Evolutionary conservation across 2,113 vertebrate species (phyloP), one percentile per base, ranked within the genome.

Genomic region (Athene noctua): DNA sequence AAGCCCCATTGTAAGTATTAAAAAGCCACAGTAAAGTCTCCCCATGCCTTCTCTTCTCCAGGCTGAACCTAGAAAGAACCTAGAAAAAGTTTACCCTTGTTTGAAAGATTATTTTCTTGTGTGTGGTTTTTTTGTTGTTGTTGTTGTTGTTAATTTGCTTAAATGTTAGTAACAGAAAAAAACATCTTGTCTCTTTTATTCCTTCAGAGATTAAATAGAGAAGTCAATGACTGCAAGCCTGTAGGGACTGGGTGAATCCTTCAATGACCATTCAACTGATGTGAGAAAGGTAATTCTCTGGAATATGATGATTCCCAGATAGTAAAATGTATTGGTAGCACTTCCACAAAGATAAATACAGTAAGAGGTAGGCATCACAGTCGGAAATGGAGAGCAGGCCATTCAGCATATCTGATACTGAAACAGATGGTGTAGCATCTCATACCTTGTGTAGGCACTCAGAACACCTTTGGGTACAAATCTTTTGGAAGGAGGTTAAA

Each of bases 121-220:
- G 30, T 0, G 0, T 10, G n/a, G n/a, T n/a, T n/a, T n/a, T n/a
- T n/a, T n/a, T n/a, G n/a, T 22, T 57, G 26, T 38, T 62, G 2
- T 15, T n/a, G 16, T 32, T 79, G 15, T 44, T 73, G 18, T 42
- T 80, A 15, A 49, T 77, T 90, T 90, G 7, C 22, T 82, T 46
- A 49, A 65, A 65, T 32, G 9, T 81, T 73, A 55, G 7, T 49
- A 72, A 40, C 2, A 16, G 9, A 34, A 62, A 73, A 65, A 55
- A 81, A 46, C 1, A 26, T 61, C 15, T 17, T 30, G 4, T 29
- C 14, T 59, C 8, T 70, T 73, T 47, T 51, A 57, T 57, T 81
- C 16, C 22, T 42, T 78, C 17, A 55, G 29, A 47, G 26, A 46
- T 70, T 46, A 86, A 68, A 78, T 26, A 6, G 26, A 51, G 27